Conservation (phyloP, 1,140 invertebrate species). For the Drosophila punjabiensis region DNA sequence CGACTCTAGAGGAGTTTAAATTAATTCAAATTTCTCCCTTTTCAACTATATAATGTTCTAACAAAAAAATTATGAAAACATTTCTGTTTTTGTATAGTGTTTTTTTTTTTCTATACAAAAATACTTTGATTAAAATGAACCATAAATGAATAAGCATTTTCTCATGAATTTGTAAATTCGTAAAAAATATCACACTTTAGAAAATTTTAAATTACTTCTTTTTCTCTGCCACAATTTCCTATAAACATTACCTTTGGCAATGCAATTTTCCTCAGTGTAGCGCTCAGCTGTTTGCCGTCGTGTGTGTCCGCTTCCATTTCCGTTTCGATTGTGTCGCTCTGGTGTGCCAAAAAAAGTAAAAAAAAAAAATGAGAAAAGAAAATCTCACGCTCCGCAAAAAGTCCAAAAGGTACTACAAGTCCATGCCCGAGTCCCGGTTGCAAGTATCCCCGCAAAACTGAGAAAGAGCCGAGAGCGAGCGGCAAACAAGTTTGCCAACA, state of each 20-base stretch:
- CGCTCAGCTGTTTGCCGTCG: slow-evolving; percentile 42
- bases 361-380: slow-evolving; percentile 13
- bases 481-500: slow-evolving; percentile 54
- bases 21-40: too few relatives aligned
- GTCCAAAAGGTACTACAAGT: slow-evolving; percentile 14
- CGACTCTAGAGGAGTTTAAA: too few relatives aligned
- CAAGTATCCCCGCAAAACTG: background rate
- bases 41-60: too few relatives aligned
- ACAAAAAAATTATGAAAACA: too few relatives aligned
- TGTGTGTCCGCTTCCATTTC: slow-evolving; percentile 73
- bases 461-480: slow-evolving; percentile 11
- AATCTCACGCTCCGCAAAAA: slow-evolving; percentile 49
- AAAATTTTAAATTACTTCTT: too few relatives aligned
- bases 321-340: slow-evolving; percentile 42
- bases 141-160: too few relatives aligned
- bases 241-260: background rate
- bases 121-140: too few relatives aligned
- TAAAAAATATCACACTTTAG: too few relatives aligned
- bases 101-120: too few relatives aligned
- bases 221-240: background rate
- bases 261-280: background rate
- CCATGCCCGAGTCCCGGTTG: background rate
- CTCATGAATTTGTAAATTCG: too few relatives aligned
- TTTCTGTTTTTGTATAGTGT: too few relatives aligned
- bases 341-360: slow-evolving; percentile 55